Evolutionary conservation across 2,888 invertebrate genomes (phyloP), one percentile per base, ranked within the genome.

Genomic region (Hedychridium roseum): DNA sequence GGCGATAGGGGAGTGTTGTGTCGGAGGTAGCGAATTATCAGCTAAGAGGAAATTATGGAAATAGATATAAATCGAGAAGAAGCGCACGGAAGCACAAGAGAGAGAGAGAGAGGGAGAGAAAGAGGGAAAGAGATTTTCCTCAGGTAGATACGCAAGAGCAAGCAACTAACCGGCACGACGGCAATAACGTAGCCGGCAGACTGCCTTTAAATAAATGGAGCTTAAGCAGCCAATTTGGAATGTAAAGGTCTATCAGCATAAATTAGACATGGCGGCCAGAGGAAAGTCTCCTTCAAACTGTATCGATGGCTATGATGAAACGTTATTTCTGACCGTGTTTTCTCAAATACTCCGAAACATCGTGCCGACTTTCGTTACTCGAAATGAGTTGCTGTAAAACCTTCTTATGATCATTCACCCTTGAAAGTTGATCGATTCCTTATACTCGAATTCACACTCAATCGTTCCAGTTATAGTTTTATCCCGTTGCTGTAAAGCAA

Each of bases 21-120:
- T 49, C 54, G 53, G 55, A 58, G 60, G 53, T 51, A 52, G 66
- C 56, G 65, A 74, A 74, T 76, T 75, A 75, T 76, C 71, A 72
- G 71, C 66, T 71, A 71, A 72, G 70, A 73, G 73, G 70, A 74
- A 76, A 76, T 76, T 76, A 76, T 75, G 76, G 68, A 76, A 74
- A 75, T 77, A 69, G 71, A 73, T 71, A 74, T 68, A 71, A 73
- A 73, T 75, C 73, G 70, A 70, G 71, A 63, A 66, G 68, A 70
- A 63, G 52, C 50, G 50, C 50, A 54, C 44, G 32, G 35, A 37
- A 41, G 47, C 44, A 43, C 34, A n/a, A 18, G 20, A 9, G 14
- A n/a, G n/a, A n/a, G n/a, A n/a, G n/a, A n/a, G n/a, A n/a, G n/a
- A n/a, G n/a, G n/a, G n/a, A n/a, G n/a, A n/a, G n/a, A n/a, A n/a